Evolutionary conservation across 2,797 vertebrate species (phyloP), one percentile per base, ranked within the genome.

Genomic region (Halcyon badia): DNA sequence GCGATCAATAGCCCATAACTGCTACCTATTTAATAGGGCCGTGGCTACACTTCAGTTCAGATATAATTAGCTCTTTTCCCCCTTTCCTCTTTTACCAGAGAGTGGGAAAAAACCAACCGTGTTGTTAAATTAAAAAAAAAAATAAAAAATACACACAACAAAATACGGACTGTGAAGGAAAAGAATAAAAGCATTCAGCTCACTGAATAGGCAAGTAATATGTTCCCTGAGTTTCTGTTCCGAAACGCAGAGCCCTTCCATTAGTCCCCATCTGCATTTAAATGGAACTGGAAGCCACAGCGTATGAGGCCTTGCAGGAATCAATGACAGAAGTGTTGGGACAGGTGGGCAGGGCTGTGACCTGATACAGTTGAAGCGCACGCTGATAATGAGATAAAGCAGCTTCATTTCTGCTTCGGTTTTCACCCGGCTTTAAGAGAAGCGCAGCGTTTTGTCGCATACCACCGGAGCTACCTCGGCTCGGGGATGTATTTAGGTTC

Each of bases 1-100:
- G 95, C 95, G 92, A 98, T 98, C 98, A 98, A 98, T 98, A 98
- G 98, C 97, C 97, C 98, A 98, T 98, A 98, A 98, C 98, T 98
- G 97, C 95, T 98, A 98, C 98, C 98, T 98, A 96, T 98, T 98
- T 98, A 98, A 98, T 98, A 97, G 96, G 96, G 84, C 95, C 81
- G 13, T 71, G 94, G 97, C 98, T 98, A 97, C 96, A 98, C 97
- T 98, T 98, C 97, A 93, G 97, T 97, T 97, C 97, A 97, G 97
- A 97, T 96, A 98, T 98, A 98, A 98, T 98, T 98, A 98, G 98
- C 97, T 98, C 94, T 94, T 96, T 92, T 24, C 33, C 87, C 94
- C 94, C 69, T 39, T 93, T 95, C 87, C 83, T 91, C 66, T 97
- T 97, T 97, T 80, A 94, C 94, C 88, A 77, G 71, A 90, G n/a